phyloP scores from a whole-genome alignment of 2,113 vertebrate genomes.

The Dendropsophus ebraccatus region DNA sequence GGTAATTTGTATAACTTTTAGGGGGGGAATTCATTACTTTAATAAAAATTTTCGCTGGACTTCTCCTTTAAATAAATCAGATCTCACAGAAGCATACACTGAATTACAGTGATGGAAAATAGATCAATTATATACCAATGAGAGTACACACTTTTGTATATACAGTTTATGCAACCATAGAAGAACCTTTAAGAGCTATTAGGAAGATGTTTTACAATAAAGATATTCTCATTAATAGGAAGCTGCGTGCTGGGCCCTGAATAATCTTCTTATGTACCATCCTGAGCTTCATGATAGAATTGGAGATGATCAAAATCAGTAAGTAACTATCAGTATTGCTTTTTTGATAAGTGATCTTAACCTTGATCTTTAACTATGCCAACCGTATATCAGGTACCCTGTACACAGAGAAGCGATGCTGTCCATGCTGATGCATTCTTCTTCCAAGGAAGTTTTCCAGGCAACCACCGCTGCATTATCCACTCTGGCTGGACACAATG shows the following conservation, averaged over 20 bases:
- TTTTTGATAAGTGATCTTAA: background rate
- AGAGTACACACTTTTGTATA: background rate
- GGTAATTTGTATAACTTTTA: no score
- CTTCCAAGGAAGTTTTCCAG: constrained; percentile 83
- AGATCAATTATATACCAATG: background rate
- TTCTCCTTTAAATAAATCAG: no score
- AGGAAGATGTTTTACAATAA: background rate
- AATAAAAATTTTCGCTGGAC: no score
- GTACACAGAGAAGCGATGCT: constrained; percentile 88
- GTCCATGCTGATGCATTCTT: constrained; percentile 87
- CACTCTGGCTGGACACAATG: constrained; percentile 81
- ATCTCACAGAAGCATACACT: no score
- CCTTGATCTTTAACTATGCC: background rate
- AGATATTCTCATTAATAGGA: constrained; percentile 72
- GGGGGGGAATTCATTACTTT: no score
- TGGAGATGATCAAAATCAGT: constrained; percentile 87
- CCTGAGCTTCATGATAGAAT: constrained; percentile 72
- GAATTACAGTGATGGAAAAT: background rate
- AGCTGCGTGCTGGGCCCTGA: constrained; percentile 89
- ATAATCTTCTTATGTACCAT: constrained; percentile 87
- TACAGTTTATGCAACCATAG: no score
- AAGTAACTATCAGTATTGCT: constrained; percentile 61
- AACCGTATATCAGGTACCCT: constrained; percentile 79
- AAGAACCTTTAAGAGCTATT: no score
- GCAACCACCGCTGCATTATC: constrained; percentile 84